Evolutionary conservation across 2,797 vertebrate genomes (phyloP).

Genomic region (Crax fasciolata): DNA sequence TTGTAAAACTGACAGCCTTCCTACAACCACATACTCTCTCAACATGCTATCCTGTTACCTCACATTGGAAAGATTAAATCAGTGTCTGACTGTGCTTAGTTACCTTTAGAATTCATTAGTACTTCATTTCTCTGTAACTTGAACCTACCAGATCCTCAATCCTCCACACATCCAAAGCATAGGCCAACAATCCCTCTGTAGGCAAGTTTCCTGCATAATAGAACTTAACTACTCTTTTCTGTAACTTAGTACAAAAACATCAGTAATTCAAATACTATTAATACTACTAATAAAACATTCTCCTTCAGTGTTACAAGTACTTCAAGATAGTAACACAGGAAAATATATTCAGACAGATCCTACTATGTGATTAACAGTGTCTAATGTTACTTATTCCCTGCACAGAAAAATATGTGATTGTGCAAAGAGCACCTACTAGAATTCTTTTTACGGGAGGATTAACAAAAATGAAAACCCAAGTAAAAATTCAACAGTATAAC

Average conservation of each 20-base stretch:
- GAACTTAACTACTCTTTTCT: not conserved
- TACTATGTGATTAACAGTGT: not conserved
- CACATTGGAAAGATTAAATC: not conserved
- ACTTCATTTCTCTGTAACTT: not conserved
- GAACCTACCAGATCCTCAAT: not conserved
- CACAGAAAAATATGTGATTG: not conserved
- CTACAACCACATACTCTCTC: slow-evolving; percentile 1
- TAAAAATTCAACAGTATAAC: not conserved
- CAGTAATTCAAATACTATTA: not conserved
- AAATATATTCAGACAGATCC: not conserved
- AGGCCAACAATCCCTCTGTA: not conserved
- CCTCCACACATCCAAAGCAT: not conserved
- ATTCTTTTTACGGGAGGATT: not conserved
- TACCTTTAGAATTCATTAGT: not conserved
- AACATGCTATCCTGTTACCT: not conserved
- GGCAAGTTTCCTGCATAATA: not conserved
- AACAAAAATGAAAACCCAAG: not conserved
- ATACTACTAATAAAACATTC: not conserved
- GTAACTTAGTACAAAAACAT: not conserved
- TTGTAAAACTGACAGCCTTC: not conserved
- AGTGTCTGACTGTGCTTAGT: not conserved
- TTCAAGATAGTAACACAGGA: not conserved
- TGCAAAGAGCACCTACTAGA: not conserved
- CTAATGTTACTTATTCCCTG: not conserved
- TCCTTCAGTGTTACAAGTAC: not conserved